Conservation (phyloP, 1,140 invertebrate genomes). For the Brachionus calyciflorus region DNA sequence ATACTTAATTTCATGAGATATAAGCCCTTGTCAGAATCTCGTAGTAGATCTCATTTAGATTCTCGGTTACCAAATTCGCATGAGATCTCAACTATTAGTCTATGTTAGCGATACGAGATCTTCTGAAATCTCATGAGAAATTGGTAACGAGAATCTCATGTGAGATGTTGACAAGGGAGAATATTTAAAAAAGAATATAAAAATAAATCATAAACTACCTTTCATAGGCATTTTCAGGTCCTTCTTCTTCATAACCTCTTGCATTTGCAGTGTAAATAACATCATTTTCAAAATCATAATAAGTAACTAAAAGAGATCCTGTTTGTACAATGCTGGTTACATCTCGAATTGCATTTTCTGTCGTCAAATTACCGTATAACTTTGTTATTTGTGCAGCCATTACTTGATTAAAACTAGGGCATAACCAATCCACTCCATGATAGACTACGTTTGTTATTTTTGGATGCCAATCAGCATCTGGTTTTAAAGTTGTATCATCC, state of each 20-base stretch:
- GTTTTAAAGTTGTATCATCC: slow-evolving; percentile 51
- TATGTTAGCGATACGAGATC: too few species aligned
- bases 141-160: too few species aligned
- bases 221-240: slow-evolving; percentile 51
- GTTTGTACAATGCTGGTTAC: slow-evolving; percentile 52
- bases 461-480: slow-evolving; percentile 52
- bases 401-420: slow-evolving; percentile 49
- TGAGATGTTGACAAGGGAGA: too few species aligned
- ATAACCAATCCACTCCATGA: slow-evolving; percentile 49
- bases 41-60: too few species aligned
- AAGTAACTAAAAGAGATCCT: slow-evolving; percentile 51
- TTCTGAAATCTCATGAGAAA: too few species aligned
- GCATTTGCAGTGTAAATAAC: slow-evolving; percentile 52
- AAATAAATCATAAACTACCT: slow-evolving; percentile 50
- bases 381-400: slow-evolving; percentile 50
- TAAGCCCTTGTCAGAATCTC: too few species aligned
- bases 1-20: too few species aligned
- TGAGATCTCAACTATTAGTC: too few species aligned
- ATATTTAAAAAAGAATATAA: too few species aligned
- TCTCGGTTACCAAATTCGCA: too few species aligned
- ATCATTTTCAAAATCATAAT: slow-evolving; percentile 52
- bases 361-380: slow-evolving; percentile 51
- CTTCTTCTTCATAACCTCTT: slow-evolving; percentile 49
- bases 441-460: slow-evolving; percentile 52
- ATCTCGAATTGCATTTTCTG: slow-evolving; percentile 50